These are phyloP conservation scores for Natrix natrix DNA, from an alignment of 2,797 vertebrate genomes.

Conservation along the genomic window DNA sequence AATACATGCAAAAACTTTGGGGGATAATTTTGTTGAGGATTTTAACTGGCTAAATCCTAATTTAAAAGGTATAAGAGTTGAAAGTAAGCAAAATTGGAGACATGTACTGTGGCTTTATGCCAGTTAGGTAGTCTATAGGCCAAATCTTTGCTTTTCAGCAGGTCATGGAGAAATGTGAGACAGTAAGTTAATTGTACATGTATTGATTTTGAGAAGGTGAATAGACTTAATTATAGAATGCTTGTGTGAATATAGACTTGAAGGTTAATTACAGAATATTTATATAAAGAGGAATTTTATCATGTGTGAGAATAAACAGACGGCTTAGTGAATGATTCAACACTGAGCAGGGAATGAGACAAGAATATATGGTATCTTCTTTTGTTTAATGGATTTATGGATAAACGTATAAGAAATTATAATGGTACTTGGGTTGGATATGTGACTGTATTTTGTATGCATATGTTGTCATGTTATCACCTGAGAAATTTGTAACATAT, in stretches of 20 bases:
- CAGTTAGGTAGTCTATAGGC: background rate
- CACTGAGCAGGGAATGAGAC: background rate
- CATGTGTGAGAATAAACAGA: background rate
- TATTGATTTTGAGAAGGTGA: background rate
- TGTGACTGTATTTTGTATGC: background rate
- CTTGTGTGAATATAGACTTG: background rate
- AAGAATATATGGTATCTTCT: background rate
- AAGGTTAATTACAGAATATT: constrained; percentile 26
- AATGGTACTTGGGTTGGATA: background rate
- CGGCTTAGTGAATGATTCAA: background rate
- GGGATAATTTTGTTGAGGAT: background rate
- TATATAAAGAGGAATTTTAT: constrained; percentile 5
- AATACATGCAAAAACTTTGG: background rate
- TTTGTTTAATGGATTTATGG: background rate
- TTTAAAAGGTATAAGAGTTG: background rate
- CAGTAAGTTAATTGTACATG: background rate
- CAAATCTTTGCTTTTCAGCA: background rate
- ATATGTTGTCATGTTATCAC: background rate
- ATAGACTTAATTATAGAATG: background rate
- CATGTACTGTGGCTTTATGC: background rate
- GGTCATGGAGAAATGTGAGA: background rate
- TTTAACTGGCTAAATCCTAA: background rate
- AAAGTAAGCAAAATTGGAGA: background rate
- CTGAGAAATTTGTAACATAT: background rate
- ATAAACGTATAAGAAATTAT: background rate